Percentiles rank a stretch among this genome's conserved stretches.
phyloP scores from a whole-genome alignment of 1,140 invertebrate species.

The Drosophila auraria region DNA sequence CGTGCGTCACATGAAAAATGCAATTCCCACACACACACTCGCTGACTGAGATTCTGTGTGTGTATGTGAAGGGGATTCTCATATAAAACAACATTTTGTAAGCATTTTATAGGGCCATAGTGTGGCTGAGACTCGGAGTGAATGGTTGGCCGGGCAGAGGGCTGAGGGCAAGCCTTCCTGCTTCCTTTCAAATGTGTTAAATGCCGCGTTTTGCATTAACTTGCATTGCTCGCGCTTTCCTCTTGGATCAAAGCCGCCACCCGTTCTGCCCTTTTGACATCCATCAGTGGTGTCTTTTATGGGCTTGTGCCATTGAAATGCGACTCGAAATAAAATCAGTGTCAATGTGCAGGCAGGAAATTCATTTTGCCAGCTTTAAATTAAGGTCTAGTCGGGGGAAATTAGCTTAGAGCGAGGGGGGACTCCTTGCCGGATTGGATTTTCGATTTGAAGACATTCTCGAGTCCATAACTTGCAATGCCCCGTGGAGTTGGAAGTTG shows the following conservation, averaged over 20 bases:
- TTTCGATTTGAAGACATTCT: slow-evolving; percentile 33
- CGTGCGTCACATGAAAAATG: slow-evolving; percentile 78
- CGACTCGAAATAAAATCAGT: slow-evolving; percentile 75
- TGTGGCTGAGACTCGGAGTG: slow-evolving; percentile 59
- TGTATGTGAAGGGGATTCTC: slow-evolving; percentile 26
- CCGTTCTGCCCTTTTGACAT: background rate
- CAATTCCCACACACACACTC: slow-evolving; percentile 47
- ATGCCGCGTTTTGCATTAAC: slow-evolving; percentile 81
- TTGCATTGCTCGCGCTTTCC: slow-evolving; percentile 57
- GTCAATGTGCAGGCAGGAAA: slow-evolving; percentile 74
- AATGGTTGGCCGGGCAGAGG: slow-evolving; percentile 36
- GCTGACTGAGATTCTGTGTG: slow-evolving; percentile 9
- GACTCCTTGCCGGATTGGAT: background rate
- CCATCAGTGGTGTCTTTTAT: slow-evolving; percentile 48
- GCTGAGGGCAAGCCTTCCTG: slow-evolving; percentile 1
- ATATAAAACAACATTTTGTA: slow-evolving; percentile 83
- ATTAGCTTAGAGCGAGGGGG: slow-evolving; percentile 54
- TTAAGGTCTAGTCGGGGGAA: slow-evolving; percentile 21
- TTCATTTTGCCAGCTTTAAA: slow-evolving; percentile 55
- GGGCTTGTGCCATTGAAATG: slow-evolving; percentile 68
- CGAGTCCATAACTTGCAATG: slow-evolving; percentile 9
- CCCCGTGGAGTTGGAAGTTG: background rate
- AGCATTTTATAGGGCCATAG: slow-evolving; percentile 78
- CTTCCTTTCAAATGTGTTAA: slow-evolving; percentile 77
- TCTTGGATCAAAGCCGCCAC: slow-evolving; percentile 1